Conservation (phyloP, 37 sponge, comb jelly and placozoan species). For the Chondrosia reniformis region DNA sequence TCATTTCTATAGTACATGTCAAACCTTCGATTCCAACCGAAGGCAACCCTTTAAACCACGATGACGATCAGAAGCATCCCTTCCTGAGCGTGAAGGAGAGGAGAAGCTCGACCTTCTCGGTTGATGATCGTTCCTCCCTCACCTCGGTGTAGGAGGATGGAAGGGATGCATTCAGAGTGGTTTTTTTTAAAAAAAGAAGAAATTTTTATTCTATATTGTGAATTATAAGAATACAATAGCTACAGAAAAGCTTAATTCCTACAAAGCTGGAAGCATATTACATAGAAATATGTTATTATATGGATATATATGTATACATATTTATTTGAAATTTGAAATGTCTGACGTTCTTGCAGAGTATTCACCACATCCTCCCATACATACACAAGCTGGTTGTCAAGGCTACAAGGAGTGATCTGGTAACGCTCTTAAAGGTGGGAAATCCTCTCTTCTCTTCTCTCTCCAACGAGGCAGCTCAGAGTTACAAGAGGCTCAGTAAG, state of each 20-base stretch:
- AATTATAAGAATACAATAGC: too few relatives aligned
- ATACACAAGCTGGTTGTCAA: constrained; percentile 24
- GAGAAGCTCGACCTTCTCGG: constrained; percentile 28
- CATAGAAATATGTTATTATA: too few relatives aligned
- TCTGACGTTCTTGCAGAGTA: constrained; percentile 27
- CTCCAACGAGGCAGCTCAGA: neutral
- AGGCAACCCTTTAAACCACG: constrained; percentile 87
- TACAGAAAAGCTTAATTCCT: too few relatives aligned
- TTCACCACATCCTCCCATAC: constrained; percentile 41
- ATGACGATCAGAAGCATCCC: constrained; percentile 78
- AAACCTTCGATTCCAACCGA: constrained; percentile 75
- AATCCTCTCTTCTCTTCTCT: constrained; percentile 58
- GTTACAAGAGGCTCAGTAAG: neutral
- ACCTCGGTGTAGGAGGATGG: constrained; percentile 38
- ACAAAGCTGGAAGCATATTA: too few relatives aligned
- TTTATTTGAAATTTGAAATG: too few relatives aligned
- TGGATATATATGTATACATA: too few relatives aligned
- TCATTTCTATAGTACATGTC: constrained; percentile 99
- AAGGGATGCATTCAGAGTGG: constrained; percentile 71
- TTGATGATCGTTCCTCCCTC: constrained; percentile 61
- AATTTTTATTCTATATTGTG: neutral
- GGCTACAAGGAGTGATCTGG: constrained; percentile 42
- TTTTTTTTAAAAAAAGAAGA: neutral
- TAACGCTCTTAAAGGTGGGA: constrained; percentile 34
- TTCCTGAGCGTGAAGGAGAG: constrained; percentile 57